phyloP scores from a whole-genome alignment of 1,140 invertebrate species.

The Hypsibius dujardini region DNA sequence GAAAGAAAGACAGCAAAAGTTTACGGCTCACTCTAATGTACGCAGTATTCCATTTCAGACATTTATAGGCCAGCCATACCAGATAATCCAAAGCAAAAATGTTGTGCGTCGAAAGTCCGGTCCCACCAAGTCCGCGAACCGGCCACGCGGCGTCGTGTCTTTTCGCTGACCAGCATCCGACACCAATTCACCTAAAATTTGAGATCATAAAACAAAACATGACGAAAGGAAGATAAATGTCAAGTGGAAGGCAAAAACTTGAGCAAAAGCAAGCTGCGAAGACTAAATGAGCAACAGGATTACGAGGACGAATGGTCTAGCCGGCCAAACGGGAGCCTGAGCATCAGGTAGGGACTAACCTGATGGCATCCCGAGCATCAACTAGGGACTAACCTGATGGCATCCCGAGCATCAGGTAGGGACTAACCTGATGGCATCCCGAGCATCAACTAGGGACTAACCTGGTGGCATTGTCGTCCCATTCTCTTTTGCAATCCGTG shows the following conservation, averaged over 20 bases:
- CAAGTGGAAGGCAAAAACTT: too few species aligned
- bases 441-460: slow-evolving; percentile 61
- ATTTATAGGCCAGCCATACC: slow-evolving; percentile 46
- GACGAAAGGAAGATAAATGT: too few species aligned
- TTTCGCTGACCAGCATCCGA: too few species aligned
- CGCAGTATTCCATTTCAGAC: slow-evolving; percentile 16
- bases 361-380: slow-evolving; percentile 44
- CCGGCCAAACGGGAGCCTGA: slow-evolving; percentile 33
- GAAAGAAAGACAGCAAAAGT: slow-evolving; percentile 27
- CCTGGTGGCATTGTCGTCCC: slow-evolving; percentile 70
- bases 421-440: slow-evolving; percentile 49
- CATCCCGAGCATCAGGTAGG: slow-evolving; percentile 52
- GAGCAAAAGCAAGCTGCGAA: too few species aligned
- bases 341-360: slow-evolving; percentile 69
- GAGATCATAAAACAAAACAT: too few species aligned
- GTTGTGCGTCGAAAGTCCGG: slow-evolving; percentile 62
- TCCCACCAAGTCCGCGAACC: slow-evolving; percentile 55
- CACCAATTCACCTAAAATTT: too few species aligned
- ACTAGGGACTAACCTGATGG: slow-evolving; percentile 60
- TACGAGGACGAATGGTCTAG: too few species aligned
- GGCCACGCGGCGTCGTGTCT: slow-evolving; percentile 40
- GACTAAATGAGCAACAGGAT: too few species aligned
- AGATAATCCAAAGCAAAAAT: slow-evolving; percentile 77
- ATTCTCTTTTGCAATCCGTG: slow-evolving; percentile 69
- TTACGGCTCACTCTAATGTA: not conserved